Evolutionary conservation across 2,797 vertebrate species (phyloP), one percentile per base, ranked within the genome.

Genomic region (Lutjanus argentimaculatus): DNA sequence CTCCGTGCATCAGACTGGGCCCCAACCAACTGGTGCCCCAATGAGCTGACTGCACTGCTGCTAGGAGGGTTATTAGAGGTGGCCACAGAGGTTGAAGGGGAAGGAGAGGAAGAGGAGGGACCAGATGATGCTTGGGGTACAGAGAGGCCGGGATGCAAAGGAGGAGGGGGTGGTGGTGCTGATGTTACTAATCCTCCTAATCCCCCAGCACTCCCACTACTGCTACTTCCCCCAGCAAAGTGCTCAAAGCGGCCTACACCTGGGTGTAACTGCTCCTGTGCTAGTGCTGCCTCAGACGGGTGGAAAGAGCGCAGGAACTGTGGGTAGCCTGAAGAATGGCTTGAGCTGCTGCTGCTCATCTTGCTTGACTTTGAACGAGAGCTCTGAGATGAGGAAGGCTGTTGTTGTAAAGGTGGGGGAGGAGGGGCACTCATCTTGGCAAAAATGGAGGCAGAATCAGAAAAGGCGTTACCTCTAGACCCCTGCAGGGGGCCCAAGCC

Each of bases 401-500:
- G 96, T 87, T 96, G 96, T 89, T 96, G 96, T 91, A 96, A 93
- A 88, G 96, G 95, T 88, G 96, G 96, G 67, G 95, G 96, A 91
- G 96, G 96, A 91, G 96, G 96, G 89, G 95, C 96, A 92, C 95
- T 96, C 96, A 97, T 97, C 94, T 97, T 97, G 93, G 95, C 94
- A 95, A 96, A 96, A 94, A 96, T 95, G 84, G 96, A 96, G 90
- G 96, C 90, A 90, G 96, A 96, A 95, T 96, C 96, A 84, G 96
- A 96, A 95, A 96, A 96, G 88, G 95, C 95, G 94, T 96, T 97
- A 94, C 94, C 94, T 96, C 96, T 95, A 84, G 96, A 94, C 93
- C 95, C 95, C 92, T 97, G 96, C 82, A 97, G 92, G 90, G 95
- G 95, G 69, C 95, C 95, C 90, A 97, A 92, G 91, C 96, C 95